Percentiles rank a stretch among this genome's conserved stretches.
Evolutionary conservation across 2,888 invertebrate genomes (phyloP).

Genomic region (Drosophila macrothrix): DNA sequence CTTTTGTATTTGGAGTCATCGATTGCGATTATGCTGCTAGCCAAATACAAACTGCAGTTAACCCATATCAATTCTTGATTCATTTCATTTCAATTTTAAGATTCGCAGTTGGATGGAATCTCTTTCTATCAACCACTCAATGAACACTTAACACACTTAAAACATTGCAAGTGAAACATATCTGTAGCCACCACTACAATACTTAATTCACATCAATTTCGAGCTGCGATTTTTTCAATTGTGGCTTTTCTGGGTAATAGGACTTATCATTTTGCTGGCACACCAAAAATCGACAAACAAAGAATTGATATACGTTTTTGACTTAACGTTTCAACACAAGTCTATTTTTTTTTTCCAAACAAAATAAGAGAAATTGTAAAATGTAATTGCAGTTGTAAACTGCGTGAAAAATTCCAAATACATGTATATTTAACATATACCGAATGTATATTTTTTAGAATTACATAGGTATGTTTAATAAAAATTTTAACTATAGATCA

Average conservation of each 20-base stretch:
- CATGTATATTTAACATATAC: constrained; percentile 27
- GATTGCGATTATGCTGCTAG: constrained; percentile 1
- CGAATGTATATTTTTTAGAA: constrained; percentile 48
- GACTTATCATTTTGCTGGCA: background rate
- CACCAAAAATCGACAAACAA: background rate
- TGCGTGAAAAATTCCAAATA: constrained; percentile 39
- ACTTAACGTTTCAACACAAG: background rate
- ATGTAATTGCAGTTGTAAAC: constrained; percentile 28
- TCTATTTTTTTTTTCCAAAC: background rate
- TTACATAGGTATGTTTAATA: constrained; percentile 33
- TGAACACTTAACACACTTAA: background rate
- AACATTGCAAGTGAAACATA: constrained; percentile 1
- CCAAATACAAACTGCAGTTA: background rate
- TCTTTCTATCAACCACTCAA: background rate
- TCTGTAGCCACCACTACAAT: background rate
- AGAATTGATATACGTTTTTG: background rate
- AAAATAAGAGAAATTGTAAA: background rate
- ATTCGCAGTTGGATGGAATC: background rate
- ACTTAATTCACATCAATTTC: background rate
- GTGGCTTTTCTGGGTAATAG: background rate
- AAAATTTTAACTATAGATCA: constrained; percentile 66
- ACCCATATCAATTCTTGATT: background rate
- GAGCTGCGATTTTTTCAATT: background rate
- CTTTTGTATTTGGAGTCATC: background rate
- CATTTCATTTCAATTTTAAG: background rate